Evolutionary conservation across 2,888 invertebrate genomes (phyloP).

Genomic region (Apoderus coryli): DNA sequence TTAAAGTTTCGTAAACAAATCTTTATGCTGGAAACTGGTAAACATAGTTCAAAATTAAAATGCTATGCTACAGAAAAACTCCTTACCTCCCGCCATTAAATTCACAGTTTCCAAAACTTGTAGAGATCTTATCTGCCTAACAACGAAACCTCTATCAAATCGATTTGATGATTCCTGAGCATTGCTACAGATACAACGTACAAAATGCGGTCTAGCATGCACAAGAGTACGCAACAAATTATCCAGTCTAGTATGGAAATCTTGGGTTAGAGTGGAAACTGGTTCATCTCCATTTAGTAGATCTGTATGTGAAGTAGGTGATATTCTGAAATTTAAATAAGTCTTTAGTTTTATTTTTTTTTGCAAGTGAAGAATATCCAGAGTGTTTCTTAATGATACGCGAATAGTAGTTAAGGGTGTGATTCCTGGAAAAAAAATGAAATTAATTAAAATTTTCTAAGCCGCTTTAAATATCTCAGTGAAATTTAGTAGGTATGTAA

Average conservation of each 20-base stretch:
- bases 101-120: conserved; percentile 86
- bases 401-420: too few species aligned
- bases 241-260: conserved; percentile 88
- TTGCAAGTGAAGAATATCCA: too few species aligned
- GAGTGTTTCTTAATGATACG: too few species aligned
- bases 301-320: conserved; percentile 77
- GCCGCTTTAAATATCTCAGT: too few species aligned
- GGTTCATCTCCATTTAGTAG: conserved; percentile 72
- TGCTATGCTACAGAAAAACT: neutral
- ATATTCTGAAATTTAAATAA: conserved; percentile 42
- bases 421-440: too few species aligned
- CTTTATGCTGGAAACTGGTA: too few species aligned
- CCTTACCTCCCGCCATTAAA: conserved; percentile 68
- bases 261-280: conserved; percentile 81
- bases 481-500: too few species aligned
- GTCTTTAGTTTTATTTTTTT: too few species aligned
- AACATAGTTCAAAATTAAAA: too few species aligned
- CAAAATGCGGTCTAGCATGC: conserved; percentile 88
- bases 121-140: conserved; percentile 77
- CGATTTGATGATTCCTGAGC: conserved; percentile 63
- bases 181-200: conserved; percentile 84
- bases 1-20: too few species aligned
- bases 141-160: conserved; percentile 73
- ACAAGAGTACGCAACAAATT: conserved; percentile 82
- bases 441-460: too few species aligned